phyloP scores from a whole-genome alignment of 1,140 invertebrate species.

The Platorchestia sp. region DNA sequence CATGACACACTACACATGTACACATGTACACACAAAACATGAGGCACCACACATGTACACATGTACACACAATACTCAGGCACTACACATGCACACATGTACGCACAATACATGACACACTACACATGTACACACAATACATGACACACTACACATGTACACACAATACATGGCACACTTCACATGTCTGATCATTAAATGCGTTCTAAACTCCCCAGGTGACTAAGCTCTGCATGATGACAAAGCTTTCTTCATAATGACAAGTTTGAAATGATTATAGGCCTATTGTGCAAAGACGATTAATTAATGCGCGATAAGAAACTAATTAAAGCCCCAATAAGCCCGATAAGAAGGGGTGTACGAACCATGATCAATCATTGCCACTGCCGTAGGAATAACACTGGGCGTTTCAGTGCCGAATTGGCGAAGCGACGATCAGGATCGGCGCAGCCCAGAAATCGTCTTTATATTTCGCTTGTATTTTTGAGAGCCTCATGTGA shows the following conservation, averaged over 20 bases:
- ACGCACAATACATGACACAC: too few relatives aligned
- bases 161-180: too few relatives aligned
- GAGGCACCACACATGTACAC: too few relatives aligned
- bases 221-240: not conserved
- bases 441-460: not conserved
- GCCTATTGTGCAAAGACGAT: constrained; percentile 45
- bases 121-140: too few relatives aligned
- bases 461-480: not conserved
- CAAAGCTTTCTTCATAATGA: constrained; percentile 6
- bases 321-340: constrained; percentile 12
- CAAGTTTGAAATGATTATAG: constrained; percentile 47
- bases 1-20: too few relatives aligned
- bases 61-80: too few relatives aligned
- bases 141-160: too few relatives aligned
- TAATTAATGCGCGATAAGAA: constrained; percentile 46
- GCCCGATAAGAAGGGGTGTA: not conserved
- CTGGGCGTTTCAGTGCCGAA: not conserved
- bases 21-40: too few relatives aligned
- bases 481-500: not conserved
- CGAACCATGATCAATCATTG: not conserved
- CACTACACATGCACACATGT: too few relatives aligned
- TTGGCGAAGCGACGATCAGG: not conserved
- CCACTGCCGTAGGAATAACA: not conserved
- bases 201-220: not conserved
- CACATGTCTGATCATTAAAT: too few relatives aligned